phyloP scores from a whole-genome alignment of 2,113 vertebrate genomes.

The Abramis brama region DNA sequence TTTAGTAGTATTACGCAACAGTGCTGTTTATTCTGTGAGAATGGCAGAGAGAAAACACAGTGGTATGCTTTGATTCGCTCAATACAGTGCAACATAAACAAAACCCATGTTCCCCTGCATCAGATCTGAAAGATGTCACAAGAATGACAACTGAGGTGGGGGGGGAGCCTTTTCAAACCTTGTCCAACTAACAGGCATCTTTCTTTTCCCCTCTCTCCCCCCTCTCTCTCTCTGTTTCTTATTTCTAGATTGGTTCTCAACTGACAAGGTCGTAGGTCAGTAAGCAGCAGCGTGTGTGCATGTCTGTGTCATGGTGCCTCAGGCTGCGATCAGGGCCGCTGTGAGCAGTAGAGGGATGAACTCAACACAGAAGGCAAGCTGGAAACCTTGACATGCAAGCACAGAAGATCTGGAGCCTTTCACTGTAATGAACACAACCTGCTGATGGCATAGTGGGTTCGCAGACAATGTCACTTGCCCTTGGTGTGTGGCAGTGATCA shows the following conservation, averaged over 20 bases:
- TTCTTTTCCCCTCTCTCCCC: neutral
- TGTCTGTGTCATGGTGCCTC: conserved; percentile 29
- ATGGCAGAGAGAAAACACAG: neutral
- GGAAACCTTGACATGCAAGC: conserved; percentile 40
- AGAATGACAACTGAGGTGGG: neutral
- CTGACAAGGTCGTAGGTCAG: conserved; percentile 49
- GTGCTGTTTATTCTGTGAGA: neutral
- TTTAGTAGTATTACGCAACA: neutral
- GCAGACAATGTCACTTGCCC: neutral
- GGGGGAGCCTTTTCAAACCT: neutral
- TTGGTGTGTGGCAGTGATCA: neutral
- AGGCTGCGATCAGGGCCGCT: conserved; percentile 35
- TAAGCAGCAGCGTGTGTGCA: conserved; percentile 29
- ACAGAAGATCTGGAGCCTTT: conserved; percentile 13
- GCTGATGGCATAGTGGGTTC: neutral
- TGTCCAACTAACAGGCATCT: conserved; percentile 34
- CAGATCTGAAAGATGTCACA: conserved; percentile 9
- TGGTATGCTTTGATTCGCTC: conserved; percentile 26
- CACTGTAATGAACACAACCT: conserved; percentile 32
- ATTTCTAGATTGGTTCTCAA: conserved; percentile 46
- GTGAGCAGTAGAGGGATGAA: conserved; percentile 27
- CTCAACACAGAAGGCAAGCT: neutral
- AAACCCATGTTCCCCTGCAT: neutral
- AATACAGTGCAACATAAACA: conserved; percentile 28
- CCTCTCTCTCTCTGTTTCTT: neutral